A percentile compares a stretch with the other conserved stretches of the same genome.
These are phyloP conservation scores for Nothoprocta pentlandii DNA, from an alignment of 2,113 vertebrate species.

Conservation along the genomic window DNA sequence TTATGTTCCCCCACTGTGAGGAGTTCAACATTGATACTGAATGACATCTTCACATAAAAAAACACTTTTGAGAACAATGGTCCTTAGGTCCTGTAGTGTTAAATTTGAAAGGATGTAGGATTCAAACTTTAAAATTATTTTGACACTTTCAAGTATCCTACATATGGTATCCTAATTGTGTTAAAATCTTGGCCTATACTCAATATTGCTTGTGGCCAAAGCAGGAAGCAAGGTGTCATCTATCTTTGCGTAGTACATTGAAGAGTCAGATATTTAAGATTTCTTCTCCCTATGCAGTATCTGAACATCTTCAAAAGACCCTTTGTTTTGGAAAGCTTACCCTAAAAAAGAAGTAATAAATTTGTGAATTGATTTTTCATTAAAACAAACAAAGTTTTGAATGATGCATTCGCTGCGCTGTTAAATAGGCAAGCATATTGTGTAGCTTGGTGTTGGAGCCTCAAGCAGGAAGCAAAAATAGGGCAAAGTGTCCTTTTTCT, in stretches of 20 bases:
- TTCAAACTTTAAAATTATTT: not conserved
- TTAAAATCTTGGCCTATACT: not conserved
- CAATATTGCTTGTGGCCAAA: not conserved
- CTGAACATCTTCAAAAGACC: not conserved
- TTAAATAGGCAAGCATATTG: not conserved
- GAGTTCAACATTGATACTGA: not conserved
- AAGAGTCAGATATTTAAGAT: not conserved
- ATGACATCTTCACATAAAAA: not conserved
- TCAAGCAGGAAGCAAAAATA: not conserved
- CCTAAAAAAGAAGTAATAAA: not conserved
- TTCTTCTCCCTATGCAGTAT: not conserved
- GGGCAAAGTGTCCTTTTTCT: not conserved
- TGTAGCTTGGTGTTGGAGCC: not conserved
- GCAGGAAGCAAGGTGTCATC: not conserved
- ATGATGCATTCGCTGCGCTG: not conserved
- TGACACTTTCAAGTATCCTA: not conserved
- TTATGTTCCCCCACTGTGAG: not conserved
- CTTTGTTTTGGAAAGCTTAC: not conserved
- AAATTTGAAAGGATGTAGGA: not conserved
- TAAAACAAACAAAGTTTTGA: not conserved
- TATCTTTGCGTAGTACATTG: not conserved
- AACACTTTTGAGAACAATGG: not conserved
- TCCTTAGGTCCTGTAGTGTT: not conserved
- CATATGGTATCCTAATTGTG: not conserved
- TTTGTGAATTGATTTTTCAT: not conserved